Percentiles rank a stretch among this genome's conserved stretches.
These are phyloP conservation scores for Xyliphius kryptos DNA, from an alignment of 2,113 vertebrate species.

Conservation along the genomic window DNA sequence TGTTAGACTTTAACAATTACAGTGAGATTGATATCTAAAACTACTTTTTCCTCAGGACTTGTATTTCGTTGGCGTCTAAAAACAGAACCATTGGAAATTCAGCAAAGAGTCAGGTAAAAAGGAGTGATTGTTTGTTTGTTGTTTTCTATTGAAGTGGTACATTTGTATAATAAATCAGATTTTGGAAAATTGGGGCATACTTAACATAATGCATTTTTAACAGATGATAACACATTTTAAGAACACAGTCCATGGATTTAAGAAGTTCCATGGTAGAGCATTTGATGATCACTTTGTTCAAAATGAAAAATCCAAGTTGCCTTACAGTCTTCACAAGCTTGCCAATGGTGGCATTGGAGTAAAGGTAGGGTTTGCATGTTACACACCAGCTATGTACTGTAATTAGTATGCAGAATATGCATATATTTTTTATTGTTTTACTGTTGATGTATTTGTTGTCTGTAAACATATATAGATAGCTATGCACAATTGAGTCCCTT, in stretches of 20 bases:
- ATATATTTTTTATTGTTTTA: too few species aligned
- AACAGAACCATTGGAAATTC: conserved; percentile 91
- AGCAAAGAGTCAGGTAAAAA: conserved; percentile 85
- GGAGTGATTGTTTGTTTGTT: too few species aligned
- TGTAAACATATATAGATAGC: background rate
- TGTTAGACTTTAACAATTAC: too few species aligned
- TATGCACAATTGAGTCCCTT: too few species aligned
- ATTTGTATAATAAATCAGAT: too few species aligned
- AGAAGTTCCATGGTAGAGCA: conserved; percentile 84
- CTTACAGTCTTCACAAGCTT: conserved; percentile 86
- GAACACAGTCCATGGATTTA: conserved; percentile 91
- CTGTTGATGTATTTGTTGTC: too few species aligned
- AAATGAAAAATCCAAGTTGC: conserved; percentile 76
- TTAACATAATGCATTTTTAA: conserved; percentile 15
- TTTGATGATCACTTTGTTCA: conserved; percentile 87
- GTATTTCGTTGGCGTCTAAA: conserved; percentile 87
- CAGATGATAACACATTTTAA: conserved; percentile 90
- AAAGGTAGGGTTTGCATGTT: conserved; percentile 68
- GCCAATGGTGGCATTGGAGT: conserved; percentile 80
- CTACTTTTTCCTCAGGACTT: conserved; percentile 71
- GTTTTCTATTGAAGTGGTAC: too few species aligned
- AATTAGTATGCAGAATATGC: background rate
- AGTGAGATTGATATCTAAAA: too few species aligned
- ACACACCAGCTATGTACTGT: background rate
- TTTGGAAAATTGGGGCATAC: too few species aligned